A percentile compares a stretch with the other conserved stretches of the same genome.
These are phyloP conservation scores for Lottia scabra DNA, from an alignment of 2,888 invertebrate species.

Conservation along the genomic window DNA sequence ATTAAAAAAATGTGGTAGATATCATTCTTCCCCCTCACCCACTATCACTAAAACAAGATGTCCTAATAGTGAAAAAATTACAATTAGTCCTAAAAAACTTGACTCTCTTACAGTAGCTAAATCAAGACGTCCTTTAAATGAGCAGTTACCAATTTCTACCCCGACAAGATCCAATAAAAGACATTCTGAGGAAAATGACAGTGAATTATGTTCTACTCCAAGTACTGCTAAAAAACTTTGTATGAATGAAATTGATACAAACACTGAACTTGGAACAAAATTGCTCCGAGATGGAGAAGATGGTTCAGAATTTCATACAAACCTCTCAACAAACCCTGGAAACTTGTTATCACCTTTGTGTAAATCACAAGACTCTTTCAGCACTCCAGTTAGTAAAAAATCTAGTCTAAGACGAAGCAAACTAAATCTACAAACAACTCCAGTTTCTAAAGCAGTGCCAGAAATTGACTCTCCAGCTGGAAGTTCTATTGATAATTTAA, in stretches of 20 bases:
- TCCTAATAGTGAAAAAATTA: neutral
- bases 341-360: neutral
- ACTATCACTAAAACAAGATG: neutral
- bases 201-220: neutral
- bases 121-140: neutral
- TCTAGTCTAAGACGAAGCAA: neutral
- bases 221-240: neutral
- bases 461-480: neutral
- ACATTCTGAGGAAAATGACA: neutral
- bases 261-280: neutral
- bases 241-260: too few species aligned
- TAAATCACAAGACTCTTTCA: neutral
- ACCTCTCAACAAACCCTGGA: neutral
- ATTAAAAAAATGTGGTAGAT: slow-evolving; percentile 55
- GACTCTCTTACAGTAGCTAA: too few species aligned
- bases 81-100: neutral
- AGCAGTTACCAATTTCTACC: neutral
- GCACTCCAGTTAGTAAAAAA: neutral
- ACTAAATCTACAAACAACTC: neutral
- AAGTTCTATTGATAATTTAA: neutral
- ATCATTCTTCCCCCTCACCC: slow-evolving; percentile 42
- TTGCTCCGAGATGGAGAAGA: neutral
- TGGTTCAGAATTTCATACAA: neutral
- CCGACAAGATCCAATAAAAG: neutral
- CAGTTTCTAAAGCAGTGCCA: neutral